These are phyloP conservation scores for Sepioteuthis lessoniana DNA, from an alignment of 2,888 invertebrate genomes.

Conservation along the genomic window DNA sequence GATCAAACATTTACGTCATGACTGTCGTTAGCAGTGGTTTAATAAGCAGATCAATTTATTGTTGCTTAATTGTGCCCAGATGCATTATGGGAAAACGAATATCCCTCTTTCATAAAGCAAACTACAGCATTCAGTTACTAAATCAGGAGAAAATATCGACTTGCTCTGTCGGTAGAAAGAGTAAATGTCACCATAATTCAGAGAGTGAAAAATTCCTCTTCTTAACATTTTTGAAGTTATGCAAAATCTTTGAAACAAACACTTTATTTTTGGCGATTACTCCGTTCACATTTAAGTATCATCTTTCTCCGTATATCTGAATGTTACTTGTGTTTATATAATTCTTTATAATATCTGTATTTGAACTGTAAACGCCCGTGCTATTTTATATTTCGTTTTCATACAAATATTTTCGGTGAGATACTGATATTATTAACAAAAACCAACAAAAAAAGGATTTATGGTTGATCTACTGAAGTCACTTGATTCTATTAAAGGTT, in stretches of 20 bases:
- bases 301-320: neutral
- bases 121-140: neutral
- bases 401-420: neutral
- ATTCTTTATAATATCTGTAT: neutral
- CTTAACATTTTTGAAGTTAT: neutral
- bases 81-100: neutral
- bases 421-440: neutral
- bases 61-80: neutral
- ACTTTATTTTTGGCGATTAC: neutral
- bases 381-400: neutral
- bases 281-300: neutral
- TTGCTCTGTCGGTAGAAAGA: neutral
- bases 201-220: neutral
- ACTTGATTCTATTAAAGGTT: neutral
- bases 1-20: neutral
- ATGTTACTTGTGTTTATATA: neutral
- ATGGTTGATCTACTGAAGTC: neutral
- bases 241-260: too few species aligned
- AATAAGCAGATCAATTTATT: neutral
- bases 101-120: neutral
- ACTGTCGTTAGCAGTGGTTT: neutral
- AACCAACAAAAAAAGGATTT: neutral
- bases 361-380: neutral
- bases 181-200: neutral
- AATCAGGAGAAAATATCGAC: neutral